Percentiles rank a stretch among this genome's conserved stretches.
Conservation (phyloP, 2,888 invertebrate genomes). For the Aphidoletes aphidimyza region DNA sequence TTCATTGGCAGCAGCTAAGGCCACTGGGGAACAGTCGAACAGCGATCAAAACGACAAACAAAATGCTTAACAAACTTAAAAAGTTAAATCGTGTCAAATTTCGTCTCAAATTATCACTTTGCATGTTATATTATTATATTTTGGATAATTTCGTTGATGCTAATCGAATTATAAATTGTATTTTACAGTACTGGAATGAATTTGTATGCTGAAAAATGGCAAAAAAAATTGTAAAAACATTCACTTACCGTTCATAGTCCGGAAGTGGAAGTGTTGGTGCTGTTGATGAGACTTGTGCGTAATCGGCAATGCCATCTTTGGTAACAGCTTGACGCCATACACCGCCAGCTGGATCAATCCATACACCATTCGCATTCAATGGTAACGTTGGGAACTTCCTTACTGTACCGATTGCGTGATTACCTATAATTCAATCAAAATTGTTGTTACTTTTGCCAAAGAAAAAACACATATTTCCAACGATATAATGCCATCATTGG, state of each 20-base stretch:
- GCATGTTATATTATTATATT: background rate
- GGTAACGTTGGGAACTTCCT: slow-evolving; percentile 67
- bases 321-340: slow-evolving; percentile 66
- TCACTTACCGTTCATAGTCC: slow-evolving; percentile 67
- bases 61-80: slow-evolving; percentile 11
- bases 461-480: background rate
- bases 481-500: background rate
- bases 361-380: slow-evolving; percentile 64
- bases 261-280: slow-evolving; percentile 64
- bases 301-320: slow-evolving; percentile 65
- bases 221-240: slow-evolving; percentile 55
- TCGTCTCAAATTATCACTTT: slow-evolving; percentile 43
- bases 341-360: slow-evolving; percentile 67
- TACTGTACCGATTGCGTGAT: slow-evolving; percentile 68
- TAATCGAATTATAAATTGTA: slow-evolving; percentile 30
- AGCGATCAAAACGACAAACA: background rate
- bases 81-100: slow-evolving; percentile 48
- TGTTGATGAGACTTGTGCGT: slow-evolving; percentile 58
- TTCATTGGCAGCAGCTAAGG: background rate
- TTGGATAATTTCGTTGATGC: slow-evolving; percentile 14
- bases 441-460: background rate
- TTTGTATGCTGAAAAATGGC: background rate
- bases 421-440: slow-evolving; percentile 63
- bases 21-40: background rate
- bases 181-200: background rate